Conservation (phyloP, 2,797 vertebrate genomes). For the Tragopan temminckii region DNA sequence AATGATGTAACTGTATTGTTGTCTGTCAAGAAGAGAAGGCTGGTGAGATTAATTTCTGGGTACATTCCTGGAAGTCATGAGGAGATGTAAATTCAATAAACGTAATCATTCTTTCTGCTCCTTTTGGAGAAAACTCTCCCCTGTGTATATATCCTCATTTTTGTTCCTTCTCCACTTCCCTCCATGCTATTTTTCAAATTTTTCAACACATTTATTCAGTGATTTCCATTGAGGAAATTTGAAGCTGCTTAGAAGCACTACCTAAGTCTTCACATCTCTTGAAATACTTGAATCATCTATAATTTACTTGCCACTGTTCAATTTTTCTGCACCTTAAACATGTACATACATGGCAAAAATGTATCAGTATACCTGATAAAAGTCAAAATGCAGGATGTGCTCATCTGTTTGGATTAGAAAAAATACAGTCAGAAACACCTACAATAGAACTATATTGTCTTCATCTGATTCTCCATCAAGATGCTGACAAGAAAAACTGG, state of each 20-base stretch:
- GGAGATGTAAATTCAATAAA: neutral
- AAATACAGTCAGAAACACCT: neutral
- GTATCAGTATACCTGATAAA: neutral
- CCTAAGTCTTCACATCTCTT: neutral
- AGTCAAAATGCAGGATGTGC: neutral
- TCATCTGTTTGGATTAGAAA: neutral
- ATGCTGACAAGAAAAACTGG: neutral
- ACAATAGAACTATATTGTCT: neutral
- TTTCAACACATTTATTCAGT: neutral
- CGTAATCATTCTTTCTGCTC: neutral
- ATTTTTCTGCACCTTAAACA: neutral
- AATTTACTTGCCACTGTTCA: neutral
- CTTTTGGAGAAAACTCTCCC: constrained; percentile 7
- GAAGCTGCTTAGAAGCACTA: neutral
- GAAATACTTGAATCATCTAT: neutral
- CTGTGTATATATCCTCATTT: neutral
- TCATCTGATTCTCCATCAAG: constrained; percentile 25
- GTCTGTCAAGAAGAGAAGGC: neutral
- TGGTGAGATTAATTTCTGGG: neutral
- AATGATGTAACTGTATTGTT: neutral
- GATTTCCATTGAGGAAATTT: neutral
- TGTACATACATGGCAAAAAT: neutral
- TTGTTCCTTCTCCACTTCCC: neutral
- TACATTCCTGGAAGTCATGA: neutral
- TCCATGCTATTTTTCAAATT: neutral